Evolutionary conservation across 30 jellyfish, hydroid and myxozoan species (phyloP).

Genomic region (Aurelia sp.): DNA sequence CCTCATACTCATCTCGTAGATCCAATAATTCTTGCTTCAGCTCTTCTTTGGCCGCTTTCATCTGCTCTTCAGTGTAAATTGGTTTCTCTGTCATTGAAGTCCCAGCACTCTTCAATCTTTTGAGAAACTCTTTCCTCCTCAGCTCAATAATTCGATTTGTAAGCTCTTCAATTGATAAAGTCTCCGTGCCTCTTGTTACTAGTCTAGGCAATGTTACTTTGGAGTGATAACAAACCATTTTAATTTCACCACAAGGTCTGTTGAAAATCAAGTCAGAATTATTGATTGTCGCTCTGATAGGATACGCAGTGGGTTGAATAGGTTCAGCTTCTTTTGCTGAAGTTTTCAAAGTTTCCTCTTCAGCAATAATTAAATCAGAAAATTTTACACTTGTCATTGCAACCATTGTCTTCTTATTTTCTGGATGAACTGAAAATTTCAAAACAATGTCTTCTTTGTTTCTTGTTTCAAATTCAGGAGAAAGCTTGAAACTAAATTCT

Average conservation of each 20-base stretch:
- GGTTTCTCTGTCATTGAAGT: slow-evolving; percentile 75
- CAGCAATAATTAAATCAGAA: slow-evolving; percentile 21
- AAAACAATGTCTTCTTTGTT: slow-evolving; percentile 45
- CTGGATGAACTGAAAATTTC: slow-evolving; percentile 85
- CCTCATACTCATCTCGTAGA: slow-evolving; percentile 68
- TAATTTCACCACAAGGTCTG: slow-evolving; percentile 70
- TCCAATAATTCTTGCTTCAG: slow-evolving; percentile 38
- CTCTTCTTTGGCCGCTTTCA: slow-evolving; percentile 44
- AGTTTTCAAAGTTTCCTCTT: background rate
- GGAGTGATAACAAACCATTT: slow-evolving; percentile 45
- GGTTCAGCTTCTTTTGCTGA: background rate
- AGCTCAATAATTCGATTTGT: slow-evolving; percentile 56
- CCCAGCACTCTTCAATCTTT: slow-evolving; percentile 80
- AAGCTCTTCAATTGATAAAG: slow-evolving; percentile 70
- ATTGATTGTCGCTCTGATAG: slow-evolving; percentile 29
- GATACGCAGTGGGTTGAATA: slow-evolving; percentile 28
- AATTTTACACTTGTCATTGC: slow-evolving; percentile 67
- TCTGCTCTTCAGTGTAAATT: slow-evolving; percentile 80
- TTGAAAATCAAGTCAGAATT: slow-evolving; percentile 65
- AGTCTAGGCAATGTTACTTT: slow-evolving; percentile 14
- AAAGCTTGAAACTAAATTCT: slow-evolving; percentile 54
- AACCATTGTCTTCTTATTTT: slow-evolving; percentile 51
- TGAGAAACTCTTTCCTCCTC: slow-evolving; percentile 28
- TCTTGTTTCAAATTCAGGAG: slow-evolving; percentile 23
- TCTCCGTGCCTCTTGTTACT: slow-evolving; percentile 66